Evolutionary conservation across 2,113 vertebrate genomes (phyloP).

Genomic region (Mus spicilegus): DNA sequence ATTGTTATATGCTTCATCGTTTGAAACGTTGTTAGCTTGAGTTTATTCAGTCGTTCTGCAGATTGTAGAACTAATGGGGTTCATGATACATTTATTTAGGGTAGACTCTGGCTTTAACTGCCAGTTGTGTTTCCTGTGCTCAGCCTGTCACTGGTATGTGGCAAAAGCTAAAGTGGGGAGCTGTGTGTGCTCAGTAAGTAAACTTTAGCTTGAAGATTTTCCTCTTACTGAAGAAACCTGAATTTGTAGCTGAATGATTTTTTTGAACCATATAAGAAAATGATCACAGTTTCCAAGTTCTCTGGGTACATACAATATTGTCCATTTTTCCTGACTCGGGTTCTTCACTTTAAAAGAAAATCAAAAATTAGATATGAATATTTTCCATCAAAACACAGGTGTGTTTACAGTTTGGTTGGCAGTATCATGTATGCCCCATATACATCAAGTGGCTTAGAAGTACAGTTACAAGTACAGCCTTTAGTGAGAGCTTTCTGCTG

Average conservation of each 20-base stretch:
- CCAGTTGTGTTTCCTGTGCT: constrained; percentile 11
- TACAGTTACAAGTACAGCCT: not conserved
- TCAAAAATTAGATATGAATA: not conserved
- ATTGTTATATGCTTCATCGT: not conserved
- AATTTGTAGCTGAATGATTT: constrained; percentile 33
- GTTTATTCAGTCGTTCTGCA: constrained; percentile 20
- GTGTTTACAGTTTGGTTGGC: not conserved
- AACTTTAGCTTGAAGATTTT: constrained; percentile 51
- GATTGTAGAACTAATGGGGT: constrained; percentile 1
- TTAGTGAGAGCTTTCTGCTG: constrained; percentile 17
- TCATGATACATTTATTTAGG: not conserved
- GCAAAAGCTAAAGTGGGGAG: constrained; percentile 41
- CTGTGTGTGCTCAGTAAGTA: constrained; percentile 32
- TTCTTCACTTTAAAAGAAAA: constrained; percentile 34
- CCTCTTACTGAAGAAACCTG: not conserved
- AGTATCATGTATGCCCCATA: not conserved
- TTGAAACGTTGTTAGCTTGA: not conserved
- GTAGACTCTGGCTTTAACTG: constrained; percentile 43
- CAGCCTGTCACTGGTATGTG: not conserved
- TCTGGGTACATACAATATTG: not conserved
- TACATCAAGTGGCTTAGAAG: not conserved
- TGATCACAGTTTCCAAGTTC: constrained; percentile 44
- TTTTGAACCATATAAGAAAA: not conserved
- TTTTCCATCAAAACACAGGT: constrained; percentile 49
- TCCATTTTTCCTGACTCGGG: not conserved